These are phyloP conservation scores for Eupsittula cactorum DNA, from an alignment of 2,113 vertebrate genomes.

Conservation along the genomic window DNA sequence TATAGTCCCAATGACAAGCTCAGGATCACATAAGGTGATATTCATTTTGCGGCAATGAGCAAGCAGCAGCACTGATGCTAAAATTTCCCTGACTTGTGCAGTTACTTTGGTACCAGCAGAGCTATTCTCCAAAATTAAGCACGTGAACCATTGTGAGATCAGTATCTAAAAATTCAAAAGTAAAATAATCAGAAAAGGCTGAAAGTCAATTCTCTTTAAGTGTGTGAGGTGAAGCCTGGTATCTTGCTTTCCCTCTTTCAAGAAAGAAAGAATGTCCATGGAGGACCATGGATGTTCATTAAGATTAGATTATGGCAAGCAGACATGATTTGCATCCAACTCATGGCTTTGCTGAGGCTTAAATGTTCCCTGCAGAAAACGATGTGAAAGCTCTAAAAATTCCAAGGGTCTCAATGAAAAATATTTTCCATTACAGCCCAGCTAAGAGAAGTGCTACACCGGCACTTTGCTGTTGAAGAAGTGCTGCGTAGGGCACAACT, in stretches of 20 bases:
- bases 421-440: not conserved
- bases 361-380: not conserved
- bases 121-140: not conserved
- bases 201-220: not conserved
- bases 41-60: not conserved
- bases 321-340: not conserved
- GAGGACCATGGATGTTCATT: not conserved
- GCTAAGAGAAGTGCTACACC: accelerated
- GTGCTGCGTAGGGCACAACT: slow-evolving; percentile 12
- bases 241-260: not conserved
- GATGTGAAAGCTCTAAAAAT: not conserved
- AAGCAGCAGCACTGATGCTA: not conserved
- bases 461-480: slow-evolving; percentile 14
- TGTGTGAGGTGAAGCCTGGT: not conserved
- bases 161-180: not conserved
- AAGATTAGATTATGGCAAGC: not conserved
- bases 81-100: not conserved
- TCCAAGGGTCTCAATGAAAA: slow-evolving; percentile 13
- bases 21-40: not conserved
- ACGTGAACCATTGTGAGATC: not conserved
- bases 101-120: not conserved
- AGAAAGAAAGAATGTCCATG: too few relatives aligned
- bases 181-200: not conserved
- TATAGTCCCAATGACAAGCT: not conserved
- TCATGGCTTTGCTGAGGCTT: not conserved